A percentile compares a stretch with the other conserved stretches of the same genome.
Evolutionary conservation across 2,888 invertebrate genomes (phyloP).

Genomic region (Xanthia togata): DNA sequence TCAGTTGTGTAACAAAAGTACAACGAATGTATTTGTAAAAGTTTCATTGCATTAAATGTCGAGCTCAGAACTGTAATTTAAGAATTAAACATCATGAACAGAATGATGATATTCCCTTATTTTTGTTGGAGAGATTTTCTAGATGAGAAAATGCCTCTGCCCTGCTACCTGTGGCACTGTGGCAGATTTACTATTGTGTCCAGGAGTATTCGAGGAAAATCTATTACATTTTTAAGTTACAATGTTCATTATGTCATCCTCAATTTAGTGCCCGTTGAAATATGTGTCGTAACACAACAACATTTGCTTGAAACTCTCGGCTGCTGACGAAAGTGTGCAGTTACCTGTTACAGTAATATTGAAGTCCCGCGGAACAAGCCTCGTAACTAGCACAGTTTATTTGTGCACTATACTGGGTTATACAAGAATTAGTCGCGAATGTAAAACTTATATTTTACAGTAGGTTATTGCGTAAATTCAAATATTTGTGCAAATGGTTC

Average conservation of each 20-base stretch:
- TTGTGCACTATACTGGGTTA: neutral
- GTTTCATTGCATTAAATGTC: neutral
- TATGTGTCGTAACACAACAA: neutral
- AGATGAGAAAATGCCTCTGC: neutral
- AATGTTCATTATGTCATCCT: neutral
- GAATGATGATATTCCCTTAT: neutral
- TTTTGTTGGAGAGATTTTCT: neutral
- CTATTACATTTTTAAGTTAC: neutral
- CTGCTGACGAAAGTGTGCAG: neutral
- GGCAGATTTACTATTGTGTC: neutral
- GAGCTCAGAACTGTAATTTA: no score
- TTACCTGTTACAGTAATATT: neutral
- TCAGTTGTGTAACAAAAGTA: neutral
- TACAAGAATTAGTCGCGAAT: neutral
- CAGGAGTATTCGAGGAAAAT: neutral
- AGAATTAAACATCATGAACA: neutral
- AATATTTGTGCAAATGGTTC: neutral
- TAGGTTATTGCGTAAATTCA: neutral
- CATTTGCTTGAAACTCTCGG: neutral
- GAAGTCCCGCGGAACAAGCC: neutral
- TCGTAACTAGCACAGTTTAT: constrained; percentile 35
- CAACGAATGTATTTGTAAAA: neutral
- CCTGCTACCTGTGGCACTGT: neutral
- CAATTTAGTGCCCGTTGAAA: constrained; percentile 6
- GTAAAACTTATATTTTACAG: neutral